A percentile compares a stretch with the other conserved stretches of the same genome.
Evolutionary conservation across 2,113 vertebrate species (phyloP).

Genomic region (Spheniscus mendiculus): DNA sequence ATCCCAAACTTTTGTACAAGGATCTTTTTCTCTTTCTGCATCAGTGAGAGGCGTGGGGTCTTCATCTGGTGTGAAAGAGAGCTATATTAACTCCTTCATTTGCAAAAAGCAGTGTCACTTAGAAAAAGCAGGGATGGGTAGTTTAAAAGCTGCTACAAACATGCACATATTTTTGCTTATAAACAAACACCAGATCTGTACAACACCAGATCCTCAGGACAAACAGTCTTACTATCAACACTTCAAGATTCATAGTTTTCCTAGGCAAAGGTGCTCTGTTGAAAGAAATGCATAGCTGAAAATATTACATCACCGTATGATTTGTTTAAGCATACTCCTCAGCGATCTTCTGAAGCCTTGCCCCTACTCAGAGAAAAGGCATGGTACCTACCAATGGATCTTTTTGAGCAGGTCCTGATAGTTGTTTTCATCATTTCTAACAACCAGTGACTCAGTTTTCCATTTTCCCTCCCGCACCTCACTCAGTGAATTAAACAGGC

Average conservation of each 20-base stretch:
- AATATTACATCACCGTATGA: not conserved
- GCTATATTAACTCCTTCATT: not conserved
- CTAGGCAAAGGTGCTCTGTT: not conserved
- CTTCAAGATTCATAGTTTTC: not conserved
- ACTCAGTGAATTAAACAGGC: conserved; percentile 2
- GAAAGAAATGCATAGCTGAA: not conserved
- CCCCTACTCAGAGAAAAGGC: not conserved
- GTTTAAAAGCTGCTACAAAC: not conserved
- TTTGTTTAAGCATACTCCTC: not conserved
- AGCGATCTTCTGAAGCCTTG: not conserved
- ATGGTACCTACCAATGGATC: not conserved
- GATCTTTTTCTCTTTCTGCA: not conserved
- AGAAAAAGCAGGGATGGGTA: not conserved
- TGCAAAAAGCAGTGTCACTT: not conserved
- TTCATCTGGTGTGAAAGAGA: not conserved
- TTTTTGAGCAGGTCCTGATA: not conserved
- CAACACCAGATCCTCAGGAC: not conserved
- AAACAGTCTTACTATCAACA: not conserved
- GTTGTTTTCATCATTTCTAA: not conserved
- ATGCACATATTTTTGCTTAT: not conserved
- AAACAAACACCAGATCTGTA: not conserved
- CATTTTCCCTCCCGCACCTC: not conserved
- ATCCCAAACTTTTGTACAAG: not conserved
- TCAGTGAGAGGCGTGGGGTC: not conserved
- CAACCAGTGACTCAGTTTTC: conserved; percentile 26